phyloP scores from a whole-genome alignment of 1,140 invertebrate genomes.

The Phthorimaea operculella region DNA sequence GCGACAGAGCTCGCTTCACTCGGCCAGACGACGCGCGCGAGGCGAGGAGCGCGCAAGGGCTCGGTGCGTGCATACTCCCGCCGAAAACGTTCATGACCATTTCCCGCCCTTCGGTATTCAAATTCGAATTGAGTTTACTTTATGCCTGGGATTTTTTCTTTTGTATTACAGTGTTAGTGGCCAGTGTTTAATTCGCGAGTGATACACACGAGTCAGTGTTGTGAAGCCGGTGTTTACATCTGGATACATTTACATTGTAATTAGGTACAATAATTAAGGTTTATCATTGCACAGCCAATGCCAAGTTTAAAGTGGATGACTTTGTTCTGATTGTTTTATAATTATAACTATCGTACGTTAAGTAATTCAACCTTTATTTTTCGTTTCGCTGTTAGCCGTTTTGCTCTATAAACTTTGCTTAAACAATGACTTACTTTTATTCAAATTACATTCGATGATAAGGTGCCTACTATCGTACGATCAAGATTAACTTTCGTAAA shows the following conservation, averaged over 20 bases:
- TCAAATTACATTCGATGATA: not conserved
- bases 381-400: not conserved
- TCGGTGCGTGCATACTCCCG: not conserved
- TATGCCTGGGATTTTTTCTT: not conserved
- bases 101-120: not conserved
- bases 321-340: not conserved
- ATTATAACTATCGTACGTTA: not conserved
- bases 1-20: conserved; percentile 23
- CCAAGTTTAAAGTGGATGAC: conserved; percentile 23
- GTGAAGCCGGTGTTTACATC: conserved; percentile 14
- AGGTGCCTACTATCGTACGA: no score
- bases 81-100: not conserved
- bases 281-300: conserved; percentile 36
- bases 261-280: conserved; percentile 22
- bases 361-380: not conserved
- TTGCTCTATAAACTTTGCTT: not conserved
- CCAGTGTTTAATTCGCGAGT: conserved; percentile 15
- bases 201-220: not conserved
- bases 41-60: conserved; percentile 40
- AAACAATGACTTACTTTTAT: not conserved
- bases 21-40: conserved; percentile 44
- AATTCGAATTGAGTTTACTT: not conserved
- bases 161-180: conserved; percentile 8
- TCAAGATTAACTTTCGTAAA: no score
- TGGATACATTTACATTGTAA: conserved; percentile 40